Evolutionary conservation across 2,888 invertebrate species (phyloP).

Genomic region (Zygogramma bicolorata): DNA sequence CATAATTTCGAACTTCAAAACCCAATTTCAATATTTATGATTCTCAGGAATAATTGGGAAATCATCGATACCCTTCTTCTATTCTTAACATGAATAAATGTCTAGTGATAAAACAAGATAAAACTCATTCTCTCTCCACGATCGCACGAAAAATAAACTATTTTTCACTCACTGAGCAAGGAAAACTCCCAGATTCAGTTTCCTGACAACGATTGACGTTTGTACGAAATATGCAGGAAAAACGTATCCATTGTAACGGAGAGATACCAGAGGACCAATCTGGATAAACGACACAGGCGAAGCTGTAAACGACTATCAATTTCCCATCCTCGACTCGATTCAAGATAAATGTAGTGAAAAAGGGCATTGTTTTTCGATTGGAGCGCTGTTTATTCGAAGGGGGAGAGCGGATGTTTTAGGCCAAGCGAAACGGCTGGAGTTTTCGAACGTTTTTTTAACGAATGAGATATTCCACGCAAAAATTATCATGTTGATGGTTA

Average conservation of each 20-base stretch:
- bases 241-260: constrained; percentile 1
- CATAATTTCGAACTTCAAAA: no score
- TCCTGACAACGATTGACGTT: neutral
- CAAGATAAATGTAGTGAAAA: constrained; percentile 31
- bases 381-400: constrained; percentile 32
- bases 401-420: neutral
- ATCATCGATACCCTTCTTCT: no score
- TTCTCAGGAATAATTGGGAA: no score
- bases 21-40: no score
- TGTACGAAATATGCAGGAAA: neutral
- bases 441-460: neutral
- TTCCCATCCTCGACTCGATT: constrained; percentile 27
- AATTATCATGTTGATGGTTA: no score
- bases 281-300: constrained; percentile 24
- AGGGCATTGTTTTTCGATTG: constrained; percentile 35
- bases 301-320: constrained; percentile 24
- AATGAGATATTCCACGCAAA: no score
- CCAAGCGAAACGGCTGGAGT: neutral
- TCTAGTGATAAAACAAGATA: no score
- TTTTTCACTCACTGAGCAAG: no score
- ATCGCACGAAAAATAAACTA: no score
- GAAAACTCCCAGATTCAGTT: no score
- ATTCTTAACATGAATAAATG: no score
- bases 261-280: constrained; percentile 15
- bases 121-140: no score